Conservation (phyloP, 1,140 invertebrate genomes). For the Hormaphis cornu region DNA sequence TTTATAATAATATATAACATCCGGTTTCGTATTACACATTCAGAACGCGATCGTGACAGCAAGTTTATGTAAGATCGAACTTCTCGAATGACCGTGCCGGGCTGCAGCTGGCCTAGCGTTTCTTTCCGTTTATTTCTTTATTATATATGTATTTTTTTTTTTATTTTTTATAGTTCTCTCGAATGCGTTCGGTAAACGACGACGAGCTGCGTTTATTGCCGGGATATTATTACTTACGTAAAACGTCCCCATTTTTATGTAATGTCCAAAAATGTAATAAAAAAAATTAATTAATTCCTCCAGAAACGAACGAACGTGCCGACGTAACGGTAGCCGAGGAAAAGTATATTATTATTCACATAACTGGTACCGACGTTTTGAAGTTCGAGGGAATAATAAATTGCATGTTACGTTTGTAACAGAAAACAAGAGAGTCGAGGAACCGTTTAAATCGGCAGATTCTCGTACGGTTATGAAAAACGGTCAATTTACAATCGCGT, state of each 20-base stretch:
- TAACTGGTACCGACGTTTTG: neutral
- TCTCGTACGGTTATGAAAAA: no score
- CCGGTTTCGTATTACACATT: neutral
- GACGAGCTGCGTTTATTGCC: no score
- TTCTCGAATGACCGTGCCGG: neutral
- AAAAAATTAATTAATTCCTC: neutral
- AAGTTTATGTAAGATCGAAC: neutral
- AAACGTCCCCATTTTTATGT: neutral
- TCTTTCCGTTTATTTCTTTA: no score
- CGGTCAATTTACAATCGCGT: no score
- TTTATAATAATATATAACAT: neutral
- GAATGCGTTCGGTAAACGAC: neutral
- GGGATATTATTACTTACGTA: neutral
- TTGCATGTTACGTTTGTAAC: neutral
- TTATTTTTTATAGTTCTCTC: no score
- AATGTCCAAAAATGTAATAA: neutral
- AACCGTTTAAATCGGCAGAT: no score
- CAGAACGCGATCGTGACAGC: neutral
- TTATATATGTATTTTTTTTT: neutral
- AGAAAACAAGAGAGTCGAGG: no score
- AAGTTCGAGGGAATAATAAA: neutral
- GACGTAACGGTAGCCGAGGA: no score
- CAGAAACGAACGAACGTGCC: no score
- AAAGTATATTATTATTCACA: no score
- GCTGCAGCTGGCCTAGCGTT: no score